These are phyloP conservation scores for Toxotes lorentzi DNA, from an alignment of 2,797 vertebrate species.

Conservation along the genomic window DNA sequence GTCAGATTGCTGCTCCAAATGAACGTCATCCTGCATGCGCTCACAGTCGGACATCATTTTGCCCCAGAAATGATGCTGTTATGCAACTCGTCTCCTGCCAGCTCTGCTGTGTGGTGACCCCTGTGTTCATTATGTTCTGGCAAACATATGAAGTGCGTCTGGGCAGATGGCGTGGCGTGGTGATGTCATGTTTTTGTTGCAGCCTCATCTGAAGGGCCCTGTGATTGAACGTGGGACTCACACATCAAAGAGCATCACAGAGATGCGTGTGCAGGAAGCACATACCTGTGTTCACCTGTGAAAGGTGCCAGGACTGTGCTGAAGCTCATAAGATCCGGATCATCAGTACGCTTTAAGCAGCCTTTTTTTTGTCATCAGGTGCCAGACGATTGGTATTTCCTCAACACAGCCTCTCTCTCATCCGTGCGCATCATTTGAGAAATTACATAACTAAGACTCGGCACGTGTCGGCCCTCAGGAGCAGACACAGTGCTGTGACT, in stretches of 20 bases:
- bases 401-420: conserved; percentile 30
- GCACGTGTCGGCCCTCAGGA: conserved; percentile 51
- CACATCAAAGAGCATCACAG: conserved; percentile 23
- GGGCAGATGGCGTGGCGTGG: conserved; percentile 39
- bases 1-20: conserved; percentile 38
- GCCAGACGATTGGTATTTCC: background rate
- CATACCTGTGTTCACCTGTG: background rate
- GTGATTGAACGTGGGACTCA: conserved; percentile 14
- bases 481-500: conserved; percentile 10
- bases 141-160: conserved; percentile 13
- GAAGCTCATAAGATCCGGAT: background rate
- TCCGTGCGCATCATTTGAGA: background rate
- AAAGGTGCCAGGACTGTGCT: background rate
- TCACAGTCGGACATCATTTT: background rate
- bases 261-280: conserved; percentile 16
- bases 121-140: conserved; percentile 31
- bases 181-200: conserved; percentile 43
- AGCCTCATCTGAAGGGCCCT: background rate
- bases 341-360: background rate
- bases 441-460: conserved; percentile 61
- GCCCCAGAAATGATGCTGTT: conserved; percentile 53
- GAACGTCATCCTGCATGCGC: background rate
- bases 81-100: conserved; percentile 35
- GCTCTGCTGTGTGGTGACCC: conserved; percentile 21
- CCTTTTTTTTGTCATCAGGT: background rate